Conservation (phyloP, 1,140 invertebrate species). For the Euwallacea fornicatus region DNA sequence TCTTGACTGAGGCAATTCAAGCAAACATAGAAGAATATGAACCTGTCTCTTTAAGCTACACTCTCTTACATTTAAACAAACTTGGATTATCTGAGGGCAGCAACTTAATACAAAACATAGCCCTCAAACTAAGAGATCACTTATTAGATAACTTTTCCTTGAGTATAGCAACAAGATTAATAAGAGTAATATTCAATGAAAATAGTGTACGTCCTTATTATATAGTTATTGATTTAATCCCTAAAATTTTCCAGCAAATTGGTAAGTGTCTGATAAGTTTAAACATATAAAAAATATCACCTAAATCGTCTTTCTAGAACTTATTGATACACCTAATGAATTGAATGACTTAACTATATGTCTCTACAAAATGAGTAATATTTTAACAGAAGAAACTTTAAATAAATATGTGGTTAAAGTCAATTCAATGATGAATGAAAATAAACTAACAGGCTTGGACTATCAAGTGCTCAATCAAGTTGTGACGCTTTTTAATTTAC, state of each 20-base stretch:
- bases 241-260: conserved; percentile 42
- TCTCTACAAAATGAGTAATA: conserved; percentile 42
- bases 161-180: conserved; percentile 33
- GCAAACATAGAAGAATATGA: conserved; percentile 39
- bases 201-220: conserved; percentile 41
- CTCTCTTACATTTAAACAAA: conserved; percentile 46
- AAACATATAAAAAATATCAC: neutral
- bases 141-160: conserved; percentile 38
- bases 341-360: conserved; percentile 43
- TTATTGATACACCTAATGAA: conserved; percentile 37
- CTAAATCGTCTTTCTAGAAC: conserved; percentile 41
- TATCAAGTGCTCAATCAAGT: conserved; percentile 43
- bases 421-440: conserved; percentile 37
- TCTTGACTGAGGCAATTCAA: conserved; percentile 38
- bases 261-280: conserved; percentile 34
- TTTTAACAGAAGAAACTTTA: conserved; percentile 43
- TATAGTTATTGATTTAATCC: conserved; percentile 41
- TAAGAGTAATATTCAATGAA: conserved; percentile 41
- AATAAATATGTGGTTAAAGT: conserved; percentile 43
- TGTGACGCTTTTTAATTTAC: conserved; percentile 44
- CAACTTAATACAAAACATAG: conserved; percentile 39
- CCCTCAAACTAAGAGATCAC: conserved; percentile 36
- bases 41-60: conserved; percentile 42
- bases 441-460: conserved; percentile 32
- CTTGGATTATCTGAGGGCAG: conserved; percentile 40